Base-by-base conservation (phyloP, 2,797 vertebrate species). In the Salarias fasciatus region DNA sequence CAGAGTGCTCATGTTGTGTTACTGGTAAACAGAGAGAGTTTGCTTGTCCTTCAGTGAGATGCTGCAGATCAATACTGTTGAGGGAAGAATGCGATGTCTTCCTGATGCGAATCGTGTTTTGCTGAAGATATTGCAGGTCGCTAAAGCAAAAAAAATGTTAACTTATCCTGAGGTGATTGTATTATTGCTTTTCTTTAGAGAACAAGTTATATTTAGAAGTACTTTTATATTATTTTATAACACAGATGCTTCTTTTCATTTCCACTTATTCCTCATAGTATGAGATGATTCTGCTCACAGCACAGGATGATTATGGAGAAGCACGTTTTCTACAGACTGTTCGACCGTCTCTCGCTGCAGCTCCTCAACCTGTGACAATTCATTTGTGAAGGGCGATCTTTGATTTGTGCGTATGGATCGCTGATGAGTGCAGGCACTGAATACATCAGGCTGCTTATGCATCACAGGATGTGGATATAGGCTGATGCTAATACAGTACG, bases 31-130 rank as follows among this genome's bases (percentile, higher is more conserved):
- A 8, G 36, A 48, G 4, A 5, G 41, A 37, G 41, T 55, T 49
- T 42, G 48, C 24, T 33, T 38, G 6, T 52, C 75, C 36, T 49
- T 42, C 24, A 14, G 49, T 18, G 30, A 63, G 57, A 68, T 40
- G 30, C 31, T 72, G 41, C 12, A 13, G 40, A 69, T 77, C 68
- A 72, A 40, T 53, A 54, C n/a, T 13, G 51, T n/a, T 40, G 11
- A 33, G 38, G 59, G 56, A 35, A 12, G 28, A 61, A 58, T 29
- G 33, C n/a, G 18, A 56, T 60, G 49, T 61, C 24, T 41, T 57
- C 29, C 50, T 24, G 12, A 33, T 46, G 44, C 41, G 15, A 12
- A 1, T 12, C 12, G 29, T 9, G n/a, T 7, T 63, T 8, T 29
- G 44, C 6, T 10, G 36, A 38, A 38, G 38, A 11, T 5, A 11